phyloP scores from a whole-genome alignment of 1,140 invertebrate species.

The Drosophila baimaii region DNA sequence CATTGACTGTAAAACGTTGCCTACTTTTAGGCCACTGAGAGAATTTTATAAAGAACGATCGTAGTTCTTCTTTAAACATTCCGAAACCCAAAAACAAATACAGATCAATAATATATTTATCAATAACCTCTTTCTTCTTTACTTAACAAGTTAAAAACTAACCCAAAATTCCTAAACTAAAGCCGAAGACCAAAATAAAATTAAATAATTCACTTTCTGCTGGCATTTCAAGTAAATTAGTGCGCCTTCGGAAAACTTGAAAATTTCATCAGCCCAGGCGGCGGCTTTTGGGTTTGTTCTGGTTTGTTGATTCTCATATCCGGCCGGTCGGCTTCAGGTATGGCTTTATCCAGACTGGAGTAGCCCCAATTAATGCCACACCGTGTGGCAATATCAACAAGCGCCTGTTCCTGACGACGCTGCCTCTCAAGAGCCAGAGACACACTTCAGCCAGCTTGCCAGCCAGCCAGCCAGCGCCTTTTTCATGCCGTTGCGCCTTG shows the following conservation, averaged over 20 bases:
- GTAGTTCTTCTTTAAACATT: neutral
- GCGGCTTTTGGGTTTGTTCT: slow-evolving; percentile 17
- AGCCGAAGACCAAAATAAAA: too few relatives aligned
- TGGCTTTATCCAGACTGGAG: slow-evolving; percentile 49
- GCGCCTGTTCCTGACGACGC: slow-evolving; percentile 71
- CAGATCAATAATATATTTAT: too few relatives aligned
- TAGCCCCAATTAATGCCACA: slow-evolving; percentile 55
- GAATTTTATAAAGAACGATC: neutral
- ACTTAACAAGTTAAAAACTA: too few relatives aligned
- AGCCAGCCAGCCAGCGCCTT: slow-evolving; percentile 33
- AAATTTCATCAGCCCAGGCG: neutral
- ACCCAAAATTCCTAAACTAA: too few relatives aligned
- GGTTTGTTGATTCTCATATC: slow-evolving; percentile 23
- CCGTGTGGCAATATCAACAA: slow-evolving; percentile 79
- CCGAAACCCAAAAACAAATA: too few relatives aligned
- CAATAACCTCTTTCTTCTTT: neutral
- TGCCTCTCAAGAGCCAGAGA: slow-evolving; percentile 45
- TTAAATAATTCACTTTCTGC: neutral
- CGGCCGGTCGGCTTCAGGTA: slow-evolving; percentile 31
- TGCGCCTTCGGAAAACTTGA: slow-evolving; percentile 7
- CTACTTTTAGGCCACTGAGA: neutral
- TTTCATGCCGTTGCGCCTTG: slow-evolving; percentile 62
- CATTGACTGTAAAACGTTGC: neutral
- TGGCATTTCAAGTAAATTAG: slow-evolving; percentile 7
- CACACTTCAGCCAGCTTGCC: slow-evolving; percentile 67